Evolutionary conservation across 2,113 vertebrate species (phyloP), one percentile per base, ranked within the genome.

Genomic region (Poecile atricapillus): DNA sequence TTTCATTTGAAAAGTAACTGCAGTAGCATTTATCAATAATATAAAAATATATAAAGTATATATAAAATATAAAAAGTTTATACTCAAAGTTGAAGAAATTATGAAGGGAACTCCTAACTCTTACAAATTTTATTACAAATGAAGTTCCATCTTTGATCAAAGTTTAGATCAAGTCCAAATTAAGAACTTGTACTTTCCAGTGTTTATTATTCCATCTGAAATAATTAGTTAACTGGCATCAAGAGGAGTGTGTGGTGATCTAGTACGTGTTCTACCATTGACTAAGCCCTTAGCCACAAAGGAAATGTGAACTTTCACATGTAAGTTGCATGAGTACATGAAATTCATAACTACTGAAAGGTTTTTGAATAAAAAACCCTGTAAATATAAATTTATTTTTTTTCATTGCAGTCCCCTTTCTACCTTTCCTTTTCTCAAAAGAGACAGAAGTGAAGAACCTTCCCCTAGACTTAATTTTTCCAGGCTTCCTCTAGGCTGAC

Each of bases 71-170:
- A 43, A 43, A 43, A 43, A 43, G 43, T 12, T 49, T 41, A 64
- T 11, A 37, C 0, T 0, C 10, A 27, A 59, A 37, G 5, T 49
- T 83, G 58, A 63, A 90, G n/a, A 79, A 37, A 24, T 47, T 35
- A 33, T 15, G 15, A 86, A 16, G 23, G 15, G 11, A 62, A 87
- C 70, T 91, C 55, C 12, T 78, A 25, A 77, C 22, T 65, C 46
- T 59, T n/a, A 25, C 4, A 43, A 49, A 33, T 56, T 49, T 62
- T 59, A 60, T 78, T 84, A 17, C 13, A 68, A 63, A 71, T 22
- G 3, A 69, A 79, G 6, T 31, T 67, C 11, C 20, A 64, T 16
- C 35, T 90, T 60, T 56, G 28, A 31, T 68, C 15, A 50, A 88
- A 88, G 11, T 33, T 79, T 53, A 90, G 28, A 59, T 43, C 19